Conservation (phyloP, 2,113 vertebrate species). For the Eulemur macaco region DNA sequence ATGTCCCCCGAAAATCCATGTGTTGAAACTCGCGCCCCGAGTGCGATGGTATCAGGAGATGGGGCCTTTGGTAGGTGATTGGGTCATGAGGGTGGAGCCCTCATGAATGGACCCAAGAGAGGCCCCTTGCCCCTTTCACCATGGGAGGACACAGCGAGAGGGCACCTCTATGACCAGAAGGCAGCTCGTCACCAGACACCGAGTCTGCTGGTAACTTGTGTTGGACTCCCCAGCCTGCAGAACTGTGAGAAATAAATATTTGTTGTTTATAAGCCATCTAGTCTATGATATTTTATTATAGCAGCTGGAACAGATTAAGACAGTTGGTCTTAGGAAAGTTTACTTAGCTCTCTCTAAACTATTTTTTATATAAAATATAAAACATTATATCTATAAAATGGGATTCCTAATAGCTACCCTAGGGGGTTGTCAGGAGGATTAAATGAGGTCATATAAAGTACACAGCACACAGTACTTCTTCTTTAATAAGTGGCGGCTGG, state of each 20-base stretch:
- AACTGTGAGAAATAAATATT: not conserved
- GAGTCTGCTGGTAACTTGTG: not conserved
- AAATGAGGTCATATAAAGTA: not conserved
- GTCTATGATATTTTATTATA: not conserved
- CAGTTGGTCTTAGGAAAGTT: not conserved
- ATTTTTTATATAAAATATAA: not conserved
- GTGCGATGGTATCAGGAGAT: not conserved
- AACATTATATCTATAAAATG: not conserved
- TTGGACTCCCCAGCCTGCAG: not conserved
- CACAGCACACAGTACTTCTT: not conserved
- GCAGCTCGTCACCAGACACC: not conserved
- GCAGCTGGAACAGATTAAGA: not conserved
- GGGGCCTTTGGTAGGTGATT: not conserved
- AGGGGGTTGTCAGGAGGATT: not conserved
- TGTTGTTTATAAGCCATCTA: not conserved
- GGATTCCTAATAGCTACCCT: not conserved
- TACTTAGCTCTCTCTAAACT: not conserved
- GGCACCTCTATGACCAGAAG: not conserved
- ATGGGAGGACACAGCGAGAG: too few species aligned
- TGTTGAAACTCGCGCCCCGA: not conserved
- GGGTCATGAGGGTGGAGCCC: not conserved
- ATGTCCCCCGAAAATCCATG: not conserved
- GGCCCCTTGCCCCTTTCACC: not conserved
- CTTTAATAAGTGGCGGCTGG: not conserved
- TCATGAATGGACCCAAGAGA: not conserved